phyloP scores from a whole-genome alignment of 2,888 invertebrate genomes.

The Ischnus inquisitorius region DNA sequence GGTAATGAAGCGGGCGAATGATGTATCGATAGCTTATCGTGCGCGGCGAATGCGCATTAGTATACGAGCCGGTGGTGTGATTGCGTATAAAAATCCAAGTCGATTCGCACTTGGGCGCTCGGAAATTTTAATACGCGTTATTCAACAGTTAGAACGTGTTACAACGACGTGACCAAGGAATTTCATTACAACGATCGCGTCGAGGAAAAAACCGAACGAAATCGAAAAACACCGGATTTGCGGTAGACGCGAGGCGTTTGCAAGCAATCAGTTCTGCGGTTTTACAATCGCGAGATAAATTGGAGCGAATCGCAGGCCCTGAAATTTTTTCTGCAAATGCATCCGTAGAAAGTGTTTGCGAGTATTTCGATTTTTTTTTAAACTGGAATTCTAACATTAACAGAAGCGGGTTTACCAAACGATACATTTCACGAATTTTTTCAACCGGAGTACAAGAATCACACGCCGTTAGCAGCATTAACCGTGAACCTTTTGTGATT shows the following conservation, averaged over 20 bases:
- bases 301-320: not conserved
- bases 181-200: not conserved
- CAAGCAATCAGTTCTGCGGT: not conserved
- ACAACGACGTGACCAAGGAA: not conserved
- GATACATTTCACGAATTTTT: not conserved
- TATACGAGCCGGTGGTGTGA: slow-evolving; percentile 10
- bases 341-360: no score
- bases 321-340: not conserved
- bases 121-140: slow-evolving; percentile 42
- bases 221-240: slow-evolving; percentile 9
- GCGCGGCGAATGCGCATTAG: slow-evolving; percentile 7
- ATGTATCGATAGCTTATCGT: slow-evolving; percentile 49
- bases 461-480: slow-evolving; percentile 52
- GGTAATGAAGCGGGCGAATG: not conserved
- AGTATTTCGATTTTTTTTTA: no score
- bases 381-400: no score
- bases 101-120: slow-evolving; percentile 53
- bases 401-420: not conserved
- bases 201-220: slow-evolving; percentile 5
- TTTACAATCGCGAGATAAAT: not conserved
- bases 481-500: slow-evolving; percentile 57
- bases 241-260: not conserved
- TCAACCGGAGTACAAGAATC: slow-evolving; percentile 3
- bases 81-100: not conserved
- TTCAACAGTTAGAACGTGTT: slow-evolving; percentile 27